Evolutionary conservation across 2,113 vertebrate genomes (phyloP).

Genomic region (Oreochromis niloticus): DNA sequence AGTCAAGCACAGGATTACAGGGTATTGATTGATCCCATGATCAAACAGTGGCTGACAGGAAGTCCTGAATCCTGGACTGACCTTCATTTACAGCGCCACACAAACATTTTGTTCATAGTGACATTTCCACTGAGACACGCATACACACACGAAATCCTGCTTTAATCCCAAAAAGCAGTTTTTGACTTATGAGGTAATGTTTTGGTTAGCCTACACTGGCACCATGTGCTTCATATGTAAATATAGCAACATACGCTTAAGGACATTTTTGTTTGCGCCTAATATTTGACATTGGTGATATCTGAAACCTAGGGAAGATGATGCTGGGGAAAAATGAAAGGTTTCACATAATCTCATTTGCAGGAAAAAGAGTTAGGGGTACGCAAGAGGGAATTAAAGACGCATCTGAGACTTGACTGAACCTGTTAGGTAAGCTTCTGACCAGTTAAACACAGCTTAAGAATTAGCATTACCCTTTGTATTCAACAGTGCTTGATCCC

Average conservation of each 20-base stretch:
- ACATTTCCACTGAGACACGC: not conserved
- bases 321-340: not conserved
- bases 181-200: not conserved
- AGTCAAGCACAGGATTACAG: not conserved
- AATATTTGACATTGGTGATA: not conserved
- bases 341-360: not conserved
- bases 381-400: not conserved
- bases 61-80: not conserved
- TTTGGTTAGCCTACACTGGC: not conserved
- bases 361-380: not conserved
- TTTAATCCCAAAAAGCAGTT: not conserved
- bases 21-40: slow-evolving; percentile 7
- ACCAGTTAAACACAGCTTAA: not conserved
- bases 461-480: not conserved
- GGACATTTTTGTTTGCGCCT: not conserved
- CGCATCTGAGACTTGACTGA: not conserved
- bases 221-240: not conserved
- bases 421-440: not conserved
- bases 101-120: not conserved
- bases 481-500: not conserved
- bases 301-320: not conserved
- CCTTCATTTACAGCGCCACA: not conserved
- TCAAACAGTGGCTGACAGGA: not conserved
- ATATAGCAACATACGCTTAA: not conserved
- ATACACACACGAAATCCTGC: not conserved